Evolutionary conservation across 2,113 vertebrate genomes (phyloP).

Genomic region (Chunga burmeisteri): DNA sequence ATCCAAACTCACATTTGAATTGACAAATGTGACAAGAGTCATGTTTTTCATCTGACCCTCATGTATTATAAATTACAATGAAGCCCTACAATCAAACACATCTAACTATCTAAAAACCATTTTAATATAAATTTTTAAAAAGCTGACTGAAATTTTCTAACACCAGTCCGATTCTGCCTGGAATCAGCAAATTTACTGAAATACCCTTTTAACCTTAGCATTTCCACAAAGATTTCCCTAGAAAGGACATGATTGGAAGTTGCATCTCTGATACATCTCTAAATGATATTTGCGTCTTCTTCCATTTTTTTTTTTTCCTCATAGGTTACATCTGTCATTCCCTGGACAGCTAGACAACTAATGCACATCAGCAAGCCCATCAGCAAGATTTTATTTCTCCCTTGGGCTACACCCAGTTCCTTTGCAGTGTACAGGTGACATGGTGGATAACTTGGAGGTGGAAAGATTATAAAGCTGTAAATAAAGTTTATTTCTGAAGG

Average conservation of each 20-base stretch:
- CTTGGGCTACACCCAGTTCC: background rate
- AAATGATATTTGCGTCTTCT: background rate
- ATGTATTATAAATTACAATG: background rate
- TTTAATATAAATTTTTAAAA: background rate
- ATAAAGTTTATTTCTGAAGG: background rate
- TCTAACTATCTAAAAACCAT: background rate
- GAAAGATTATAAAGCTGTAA: background rate
- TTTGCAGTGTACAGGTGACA: background rate
- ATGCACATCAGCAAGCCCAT: background rate
- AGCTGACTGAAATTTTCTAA: background rate
- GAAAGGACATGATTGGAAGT: background rate
- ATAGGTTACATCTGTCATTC: background rate
- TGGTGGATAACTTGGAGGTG: background rate
- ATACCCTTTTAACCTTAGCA: background rate
- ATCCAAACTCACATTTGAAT: background rate
- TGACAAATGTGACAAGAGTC: background rate
- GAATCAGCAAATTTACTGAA: background rate
- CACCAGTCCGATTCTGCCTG: background rate
- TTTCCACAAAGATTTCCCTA: background rate
- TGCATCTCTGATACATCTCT: background rate
- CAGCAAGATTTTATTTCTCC: background rate
- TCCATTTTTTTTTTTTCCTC: background rate
- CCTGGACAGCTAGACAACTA: background rate
- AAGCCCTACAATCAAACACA: background rate
- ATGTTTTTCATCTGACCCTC: background rate